Evolutionary conservation across 2,797 vertebrate species (phyloP), one percentile per base, ranked within the genome.

Genomic region (Pseudomugil tenellus): DNA sequence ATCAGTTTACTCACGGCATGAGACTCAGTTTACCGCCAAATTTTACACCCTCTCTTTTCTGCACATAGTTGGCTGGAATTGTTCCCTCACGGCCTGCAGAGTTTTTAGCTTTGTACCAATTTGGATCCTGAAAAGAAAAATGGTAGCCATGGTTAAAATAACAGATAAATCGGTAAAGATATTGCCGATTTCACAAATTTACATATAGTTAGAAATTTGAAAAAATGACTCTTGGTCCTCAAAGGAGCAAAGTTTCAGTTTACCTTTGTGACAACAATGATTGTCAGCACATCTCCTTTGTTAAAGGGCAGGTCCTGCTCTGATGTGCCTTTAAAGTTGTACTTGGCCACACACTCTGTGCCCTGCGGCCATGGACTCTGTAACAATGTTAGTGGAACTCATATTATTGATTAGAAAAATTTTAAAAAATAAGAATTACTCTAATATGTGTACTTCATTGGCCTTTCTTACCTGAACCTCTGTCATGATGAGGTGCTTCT

Each of bases 51-150:
- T 98, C 96, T 70, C 97, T 91, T 78, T 98, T 99, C 93, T 98
- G 96, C 26, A 99, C 97, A 2, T 98, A 99, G 92, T 98, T 99
- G 41, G 96, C 96, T 0, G 98, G 98, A 69, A 99, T 99, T 68
- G 96, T 97, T 62, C 97, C 98, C 79, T 98, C 96, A 7, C 84
- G 94, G 62, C 98, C 98, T 54, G 94, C 91, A 58, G 94, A 90
- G 83, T 98, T 99, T 90, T 96, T 97, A 10, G 98, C 98, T 92
- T 96, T 97, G 95, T 99, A 99, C 98, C 98, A 99, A 76, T 99
- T 98, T 81, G 97, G 96, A 82, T 99, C 97, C 98, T 99, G 83
- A 0, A 71, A 86, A 16, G 69, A 11, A 81, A 76, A 46, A 77
- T 23, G 28, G 57, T 41, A 79, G 25, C 25, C 12, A 31, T 56